These are phyloP conservation scores for Dendronephthya gigantea DNA, from an alignment of 64 coral and sea anemone species.

Conservation along the genomic window DNA sequence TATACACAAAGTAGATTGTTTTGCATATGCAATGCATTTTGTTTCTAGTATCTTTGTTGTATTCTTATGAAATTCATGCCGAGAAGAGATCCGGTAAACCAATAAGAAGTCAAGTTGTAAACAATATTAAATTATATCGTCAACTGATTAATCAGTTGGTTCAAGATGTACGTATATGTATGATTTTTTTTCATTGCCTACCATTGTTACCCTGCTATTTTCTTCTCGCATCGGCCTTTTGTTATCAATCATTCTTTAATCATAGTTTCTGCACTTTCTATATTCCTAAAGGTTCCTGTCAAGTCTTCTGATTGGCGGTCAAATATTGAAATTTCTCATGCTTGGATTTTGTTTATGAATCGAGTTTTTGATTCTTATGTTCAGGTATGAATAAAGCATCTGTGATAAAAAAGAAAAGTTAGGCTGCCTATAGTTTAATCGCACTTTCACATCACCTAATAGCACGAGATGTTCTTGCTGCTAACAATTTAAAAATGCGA, in stretches of 20 bases:
- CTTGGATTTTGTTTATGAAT: constrained; percentile 82
- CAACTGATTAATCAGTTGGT: not conserved
- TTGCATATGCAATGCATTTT: no score
- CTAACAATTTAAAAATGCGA: no score
- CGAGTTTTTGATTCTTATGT: constrained; percentile 51
- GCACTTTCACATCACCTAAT: no score
- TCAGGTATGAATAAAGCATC: no score
- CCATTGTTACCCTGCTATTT: not conserved
- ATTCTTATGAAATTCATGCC: not conserved
- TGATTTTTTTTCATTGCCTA: not conserved
- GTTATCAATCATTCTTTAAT: no score
- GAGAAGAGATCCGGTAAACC: not conserved
- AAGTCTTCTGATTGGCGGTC: constrained; percentile 89
- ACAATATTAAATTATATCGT: not conserved
- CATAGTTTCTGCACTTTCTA: no score
- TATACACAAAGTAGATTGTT: no score
- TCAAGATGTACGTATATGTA: not conserved
- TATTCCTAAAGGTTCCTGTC: constrained; percentile 57
- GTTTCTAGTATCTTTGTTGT: not conserved
- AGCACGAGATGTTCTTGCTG: no score
- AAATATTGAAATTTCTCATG: constrained; percentile 52
- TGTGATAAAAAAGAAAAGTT: no score
- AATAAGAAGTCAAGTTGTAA: constrained; percentile 12
- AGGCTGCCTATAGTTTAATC: no score
- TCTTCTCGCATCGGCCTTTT: no score